Evolutionary conservation across 2,888 invertebrate genomes (phyloP).

Genomic region (Cheilosia impressa): DNA sequence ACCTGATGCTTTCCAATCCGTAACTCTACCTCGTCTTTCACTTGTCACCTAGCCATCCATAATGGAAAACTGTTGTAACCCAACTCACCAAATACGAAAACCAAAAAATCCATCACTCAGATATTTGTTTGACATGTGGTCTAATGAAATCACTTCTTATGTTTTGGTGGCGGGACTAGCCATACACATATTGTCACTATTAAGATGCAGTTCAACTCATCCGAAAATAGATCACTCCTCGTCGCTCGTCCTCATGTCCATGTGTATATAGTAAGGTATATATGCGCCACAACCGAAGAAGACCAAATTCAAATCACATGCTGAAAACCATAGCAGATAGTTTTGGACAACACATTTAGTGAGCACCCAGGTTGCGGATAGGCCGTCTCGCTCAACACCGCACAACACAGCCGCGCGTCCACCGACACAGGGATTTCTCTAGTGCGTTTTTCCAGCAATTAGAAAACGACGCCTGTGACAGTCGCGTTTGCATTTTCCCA

Average conservation of each 20-base stretch:
- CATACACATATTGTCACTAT: constrained; percentile 35
- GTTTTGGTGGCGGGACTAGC: constrained; percentile 54
- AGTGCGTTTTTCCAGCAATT: constrained; percentile 57
- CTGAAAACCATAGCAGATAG: constrained; percentile 27
- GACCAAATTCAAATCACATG: constrained; percentile 30
- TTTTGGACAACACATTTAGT: constrained; percentile 70
- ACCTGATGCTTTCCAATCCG: too few species aligned
- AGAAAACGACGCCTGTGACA: constrained; percentile 72
- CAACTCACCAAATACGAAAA: constrained; percentile 17
- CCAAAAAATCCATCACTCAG: constrained; percentile 30
- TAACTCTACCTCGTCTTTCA: constrained; percentile 1
- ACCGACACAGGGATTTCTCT: constrained; percentile 32
- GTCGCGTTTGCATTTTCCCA: constrained; percentile 72
- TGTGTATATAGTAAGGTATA: constrained; percentile 2
- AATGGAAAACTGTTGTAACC: constrained; percentile 19
- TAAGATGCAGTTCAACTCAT: constrained; percentile 37
- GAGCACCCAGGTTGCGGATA: constrained; percentile 68
- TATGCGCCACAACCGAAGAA: constrained; percentile 24
- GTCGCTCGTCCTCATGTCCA: not conserved
- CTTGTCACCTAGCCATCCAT: not conserved
- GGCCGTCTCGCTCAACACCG: constrained; percentile 51
- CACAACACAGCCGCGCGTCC: not conserved
- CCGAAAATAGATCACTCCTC: constrained; percentile 45
- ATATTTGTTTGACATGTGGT: constrained; percentile 57
- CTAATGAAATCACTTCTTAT: constrained; percentile 54